Percentiles rank a stretch among this genome's conserved stretches.
phyloP scores from a whole-genome alignment of 1,140 invertebrate species.

The Berghia stephanieae region DNA sequence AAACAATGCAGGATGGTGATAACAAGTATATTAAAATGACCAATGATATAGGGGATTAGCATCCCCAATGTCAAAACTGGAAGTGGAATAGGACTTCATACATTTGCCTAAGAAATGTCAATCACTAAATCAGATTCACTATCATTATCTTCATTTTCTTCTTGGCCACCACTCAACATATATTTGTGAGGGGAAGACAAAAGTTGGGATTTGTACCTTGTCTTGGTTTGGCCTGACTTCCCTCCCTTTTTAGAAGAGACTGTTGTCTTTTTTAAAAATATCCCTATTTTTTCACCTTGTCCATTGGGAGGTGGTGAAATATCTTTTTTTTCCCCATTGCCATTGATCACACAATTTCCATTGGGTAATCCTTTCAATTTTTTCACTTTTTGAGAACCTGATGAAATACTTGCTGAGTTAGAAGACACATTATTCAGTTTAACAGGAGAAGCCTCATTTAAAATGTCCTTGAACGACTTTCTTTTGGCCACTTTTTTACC shows the following conservation, averaged over 20 bases:
- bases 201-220: constrained; percentile 21
- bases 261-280: neutral
- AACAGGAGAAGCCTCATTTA: no score
- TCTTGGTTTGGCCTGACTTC: neutral
- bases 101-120: constrained; percentile 45
- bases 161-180: constrained; percentile 39
- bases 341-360: neutral
- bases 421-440: no score
- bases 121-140: constrained; percentile 52
- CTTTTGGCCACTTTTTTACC: no score
- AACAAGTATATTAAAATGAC: neutral
- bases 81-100: neutral
- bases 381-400: no score
- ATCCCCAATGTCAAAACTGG: neutral
- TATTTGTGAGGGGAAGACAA: constrained; percentile 9
- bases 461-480: no score
- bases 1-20: neutral
- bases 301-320: neutral
- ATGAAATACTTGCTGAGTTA: no score
- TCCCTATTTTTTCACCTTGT: neutral
- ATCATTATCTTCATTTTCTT: constrained; percentile 55
- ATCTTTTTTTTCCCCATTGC: constrained; percentile 2
- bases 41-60: neutral
- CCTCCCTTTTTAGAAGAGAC: constrained; percentile 17
- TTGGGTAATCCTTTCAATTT: no score